phyloP scores from a whole-genome alignment of 2,888 invertebrate genomes.

The Luffia ferchaultella region DNA sequence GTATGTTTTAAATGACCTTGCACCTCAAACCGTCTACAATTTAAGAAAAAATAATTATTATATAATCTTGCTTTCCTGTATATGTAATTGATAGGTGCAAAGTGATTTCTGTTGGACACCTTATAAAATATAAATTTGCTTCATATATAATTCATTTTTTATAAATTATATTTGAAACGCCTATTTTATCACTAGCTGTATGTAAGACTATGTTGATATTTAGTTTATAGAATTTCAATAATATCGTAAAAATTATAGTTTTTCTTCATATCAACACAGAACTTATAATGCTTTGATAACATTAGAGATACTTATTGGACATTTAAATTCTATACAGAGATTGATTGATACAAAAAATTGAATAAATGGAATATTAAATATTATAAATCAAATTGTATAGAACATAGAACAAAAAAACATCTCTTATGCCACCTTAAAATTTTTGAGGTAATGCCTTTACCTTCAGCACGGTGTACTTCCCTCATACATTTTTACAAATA shows the following conservation, averaged over 20 bases:
- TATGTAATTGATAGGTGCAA: conserved; percentile 9
- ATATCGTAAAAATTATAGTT: not conserved
- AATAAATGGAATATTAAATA: too few relatives aligned
- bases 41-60: not conserved
- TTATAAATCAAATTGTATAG: not conserved
- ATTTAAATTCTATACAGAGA: too few relatives aligned
- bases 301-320: conserved; percentile 34
- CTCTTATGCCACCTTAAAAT: conserved; percentile 44
- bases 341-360: too few relatives aligned
- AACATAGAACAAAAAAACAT: conserved; percentile 21
- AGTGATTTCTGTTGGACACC: too few relatives aligned
- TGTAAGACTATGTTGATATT: conserved; percentile 21
- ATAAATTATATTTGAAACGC: conserved; percentile 44
- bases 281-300: conserved; percentile 22
- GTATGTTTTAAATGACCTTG: conserved; percentile 42
- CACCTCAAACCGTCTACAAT: conserved; percentile 18
- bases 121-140: conserved; percentile 13
- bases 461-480: conserved; percentile 56
- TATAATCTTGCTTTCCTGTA: conserved; percentile 13
- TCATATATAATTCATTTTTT: conserved; percentile 38
- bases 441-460: conserved; percentile 58
- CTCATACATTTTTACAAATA: conserved; percentile 60
- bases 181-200: conserved; percentile 31
- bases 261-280: conserved; percentile 9
- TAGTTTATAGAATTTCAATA: not conserved